These are phyloP conservation scores for Apostichopus leukothele DNA, from an alignment of 53 echinoderm and acorn worm genomes.

Conservation along the genomic window DNA sequence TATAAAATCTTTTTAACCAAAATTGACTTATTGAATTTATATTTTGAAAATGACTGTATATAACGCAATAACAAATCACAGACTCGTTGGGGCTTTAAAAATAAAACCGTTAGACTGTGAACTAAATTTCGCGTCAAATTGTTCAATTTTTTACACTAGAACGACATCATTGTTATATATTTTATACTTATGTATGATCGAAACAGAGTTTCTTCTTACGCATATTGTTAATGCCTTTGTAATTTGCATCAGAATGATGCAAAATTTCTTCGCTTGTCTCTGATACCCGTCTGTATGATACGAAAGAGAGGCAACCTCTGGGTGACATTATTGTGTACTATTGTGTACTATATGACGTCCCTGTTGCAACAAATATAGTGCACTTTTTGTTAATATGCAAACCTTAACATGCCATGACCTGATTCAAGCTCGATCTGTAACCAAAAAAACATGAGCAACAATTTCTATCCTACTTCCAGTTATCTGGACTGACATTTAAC, in stretches of 20 bases:
- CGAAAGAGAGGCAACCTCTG: no score
- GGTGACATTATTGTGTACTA: no score
- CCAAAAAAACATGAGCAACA: no score
- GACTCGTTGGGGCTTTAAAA: neutral
- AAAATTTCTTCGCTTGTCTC: no score
- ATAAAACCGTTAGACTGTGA: neutral
- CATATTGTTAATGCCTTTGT: neutral
- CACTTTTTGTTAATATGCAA: no score
- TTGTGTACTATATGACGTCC: no score
- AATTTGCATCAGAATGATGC: neutral
- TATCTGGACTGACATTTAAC: neutral
- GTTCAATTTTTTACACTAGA: neutral
- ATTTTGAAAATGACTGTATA: slow-evolving; percentile 38
- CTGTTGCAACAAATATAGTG: no score
- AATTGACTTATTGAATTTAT: slow-evolving; percentile 45
- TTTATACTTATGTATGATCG: no score
- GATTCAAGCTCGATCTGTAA: no score
- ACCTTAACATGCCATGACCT: no score
- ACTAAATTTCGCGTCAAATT: neutral
- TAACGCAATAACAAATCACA: slow-evolving; percentile 17
- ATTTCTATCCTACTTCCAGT: neutral
- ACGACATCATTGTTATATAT: neutral
- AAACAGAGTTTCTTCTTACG: neutral
- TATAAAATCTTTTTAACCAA: slow-evolving; percentile 11
- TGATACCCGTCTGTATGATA: no score